Evolutionary conservation across 30 jellyfish, hydroid and myxozoan genomes (phyloP).

Genomic region (Aurelia sp.): DNA sequence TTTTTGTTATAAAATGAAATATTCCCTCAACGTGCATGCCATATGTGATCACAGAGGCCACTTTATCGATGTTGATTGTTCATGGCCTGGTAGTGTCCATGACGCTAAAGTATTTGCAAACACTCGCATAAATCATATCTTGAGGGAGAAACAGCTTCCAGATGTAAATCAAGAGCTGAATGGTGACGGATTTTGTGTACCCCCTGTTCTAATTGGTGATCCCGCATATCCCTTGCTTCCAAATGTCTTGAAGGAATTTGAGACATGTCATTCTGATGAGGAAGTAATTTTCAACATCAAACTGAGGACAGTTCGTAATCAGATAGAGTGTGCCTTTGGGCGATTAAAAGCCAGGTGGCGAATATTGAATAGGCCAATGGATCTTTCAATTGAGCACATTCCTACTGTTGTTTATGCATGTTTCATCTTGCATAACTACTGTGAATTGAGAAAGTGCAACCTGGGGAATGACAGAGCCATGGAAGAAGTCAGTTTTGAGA

Average conservation of each 20-base stretch:
- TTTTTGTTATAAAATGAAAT: constrained; percentile 74
- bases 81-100: too few species aligned
- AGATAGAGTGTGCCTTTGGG: constrained; percentile 71
- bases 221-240: constrained; percentile 81
- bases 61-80: constrained; percentile 60
- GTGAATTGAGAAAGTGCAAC: constrained; percentile 43
- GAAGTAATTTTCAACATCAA: constrained; percentile 50
- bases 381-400: constrained; percentile 35
- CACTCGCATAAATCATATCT: constrained; percentile 24
- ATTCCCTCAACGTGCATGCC: constrained; percentile 72
- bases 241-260: constrained; percentile 27
- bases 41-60: constrained; percentile 60
- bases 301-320: constrained; percentile 56
- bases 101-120: constrained; percentile 59
- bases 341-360: constrained; percentile 67
- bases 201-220: constrained; percentile 59
- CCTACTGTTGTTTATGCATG: too few species aligned
- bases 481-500: too few species aligned
- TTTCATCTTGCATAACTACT: constrained; percentile 63
- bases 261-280: constrained; percentile 19
- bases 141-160: constrained; percentile 37
- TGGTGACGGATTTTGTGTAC: constrained; percentile 55
- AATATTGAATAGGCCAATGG: constrained; percentile 31
- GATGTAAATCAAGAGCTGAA: constrained; percentile 17
- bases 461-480: constrained; percentile 9